Base-by-base conservation (phyloP, 2,113 vertebrate species). In the Dipodomys stephensi region DNA sequence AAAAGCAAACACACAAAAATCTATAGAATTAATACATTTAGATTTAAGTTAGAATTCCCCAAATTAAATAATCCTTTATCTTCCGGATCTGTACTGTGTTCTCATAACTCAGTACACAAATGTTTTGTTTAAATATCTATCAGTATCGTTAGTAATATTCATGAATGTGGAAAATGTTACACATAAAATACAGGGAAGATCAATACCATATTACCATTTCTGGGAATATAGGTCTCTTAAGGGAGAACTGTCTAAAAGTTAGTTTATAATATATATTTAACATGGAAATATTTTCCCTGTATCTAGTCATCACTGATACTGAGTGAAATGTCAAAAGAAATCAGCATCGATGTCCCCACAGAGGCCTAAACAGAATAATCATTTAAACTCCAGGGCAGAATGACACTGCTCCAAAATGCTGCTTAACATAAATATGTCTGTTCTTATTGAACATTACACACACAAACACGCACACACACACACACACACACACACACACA, bases 181-280 rank as follows among this genome's bases (percentile, higher is more conserved):
- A 13, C 20, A 65, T 77, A 46, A 74, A 93, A 83, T 71, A 69
- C 44, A 85, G 8, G 65, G 85, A 89, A 60, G 69, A 94, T 92
- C 83, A 71, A 95, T 94, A 53, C 13, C 4, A 7, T 85, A 93
- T 95, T 93, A 84, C 13, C 64, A 93, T 88, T 94, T 90, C 85
- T 93, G 46, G 65, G 83, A 92, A 94, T 78, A 81, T 28, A 16
- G 3, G 13, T 82, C 49, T 90, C 57, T 28, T 69, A 35, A 73
- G 19, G 12, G 49, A 72, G 90, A 27, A n/a, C 27, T 82, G 93
- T 81, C 82, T 32, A 92, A 73, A 87, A 68, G 7, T 78, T 93
- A 68, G 27, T 72, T 68, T 93, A 74, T 35, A 64, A 49, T 74
- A 81, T 20, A 73, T 80, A 84, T 76, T 39, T 84, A 90, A 77